Percentiles rank a stretch among this genome's conserved stretches.
Conservation (phyloP, 2,797 vertebrate species). For the Setipinna tenuifilis region DNA sequence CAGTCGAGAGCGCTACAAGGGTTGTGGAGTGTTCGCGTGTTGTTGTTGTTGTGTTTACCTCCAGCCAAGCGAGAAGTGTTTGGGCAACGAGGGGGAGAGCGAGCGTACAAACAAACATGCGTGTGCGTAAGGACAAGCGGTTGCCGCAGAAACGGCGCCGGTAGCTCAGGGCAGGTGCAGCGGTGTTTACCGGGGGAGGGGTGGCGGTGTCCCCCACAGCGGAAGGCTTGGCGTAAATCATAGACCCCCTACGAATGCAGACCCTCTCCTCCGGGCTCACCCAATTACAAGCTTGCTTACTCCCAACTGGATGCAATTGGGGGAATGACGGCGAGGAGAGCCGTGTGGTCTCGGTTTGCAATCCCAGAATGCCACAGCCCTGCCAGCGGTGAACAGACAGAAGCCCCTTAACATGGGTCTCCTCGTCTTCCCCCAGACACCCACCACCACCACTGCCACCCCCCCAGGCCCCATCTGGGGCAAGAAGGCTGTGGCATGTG, state of each 20-base stretch:
- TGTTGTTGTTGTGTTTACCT: slow-evolving; percentile 52
- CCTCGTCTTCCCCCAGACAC: background rate
- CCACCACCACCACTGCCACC: too few species aligned
- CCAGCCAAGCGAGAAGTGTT: slow-evolving; percentile 37
- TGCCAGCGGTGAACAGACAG: slow-evolving; percentile 4
- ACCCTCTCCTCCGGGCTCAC: background rate
- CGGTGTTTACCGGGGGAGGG: slow-evolving; percentile 10
- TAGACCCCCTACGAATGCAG: too few species aligned
- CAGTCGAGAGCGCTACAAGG: background rate
- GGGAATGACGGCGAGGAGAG: background rate
- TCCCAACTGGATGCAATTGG: slow-evolving; percentile 29
- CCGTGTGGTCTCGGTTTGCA: background rate
- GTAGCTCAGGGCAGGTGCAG: background rate
- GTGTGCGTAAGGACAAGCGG: background rate
- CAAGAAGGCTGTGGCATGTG: background rate
- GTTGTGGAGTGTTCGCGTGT: background rate
- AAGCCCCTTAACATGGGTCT: background rate
- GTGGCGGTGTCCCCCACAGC: background rate
- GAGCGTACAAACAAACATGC: slow-evolving; percentile 39
- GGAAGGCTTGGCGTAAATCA: background rate
- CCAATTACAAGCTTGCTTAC: slow-evolving; percentile 34
- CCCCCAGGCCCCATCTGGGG: background rate
- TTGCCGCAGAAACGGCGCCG: background rate
- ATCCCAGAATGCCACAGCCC: background rate
- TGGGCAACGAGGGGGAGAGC: slow-evolving; percentile 30